Conservation (phyloP, 2,797 vertebrate species). For the Telmatherina bonti region DNA sequence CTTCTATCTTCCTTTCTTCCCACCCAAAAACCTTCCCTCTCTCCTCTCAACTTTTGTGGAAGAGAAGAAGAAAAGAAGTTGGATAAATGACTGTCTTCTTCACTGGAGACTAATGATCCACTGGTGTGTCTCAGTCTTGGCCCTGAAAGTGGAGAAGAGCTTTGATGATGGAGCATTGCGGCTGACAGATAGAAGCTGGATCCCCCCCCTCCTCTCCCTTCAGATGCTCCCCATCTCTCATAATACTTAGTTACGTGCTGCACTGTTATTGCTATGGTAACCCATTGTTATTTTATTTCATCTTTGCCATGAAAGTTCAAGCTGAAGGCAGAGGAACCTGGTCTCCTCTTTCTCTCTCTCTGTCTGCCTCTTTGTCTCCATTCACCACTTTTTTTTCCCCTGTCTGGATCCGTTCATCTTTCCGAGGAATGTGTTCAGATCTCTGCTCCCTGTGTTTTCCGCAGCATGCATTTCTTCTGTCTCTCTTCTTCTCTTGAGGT, state of each 20-base stretch:
- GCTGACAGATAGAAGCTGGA: conserved; percentile 73
- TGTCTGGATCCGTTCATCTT: conserved; percentile 18
- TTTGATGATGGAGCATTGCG: conserved; percentile 78
- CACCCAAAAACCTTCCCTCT: conserved; percentile 36
- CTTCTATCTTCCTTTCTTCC: conserved; percentile 14
- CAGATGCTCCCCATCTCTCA: conserved; percentile 65
- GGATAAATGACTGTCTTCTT: conserved; percentile 71
- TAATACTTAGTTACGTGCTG: conserved; percentile 67
- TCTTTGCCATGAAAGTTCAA: conserved; percentile 65
- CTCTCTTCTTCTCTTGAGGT: conserved; percentile 3
- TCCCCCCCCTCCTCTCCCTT: conserved; percentile 22
- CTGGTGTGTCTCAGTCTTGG: conserved; percentile 69
- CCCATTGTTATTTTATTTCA: conserved; percentile 77
- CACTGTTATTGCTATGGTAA: conserved; percentile 76
- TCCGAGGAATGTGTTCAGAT: background rate
- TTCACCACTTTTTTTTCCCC: conserved; percentile 10
- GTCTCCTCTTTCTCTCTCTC: conserved; percentile 15
- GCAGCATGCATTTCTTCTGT: background rate
- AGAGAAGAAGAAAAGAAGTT: conserved; percentile 20
- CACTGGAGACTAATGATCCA: conserved; percentile 76
- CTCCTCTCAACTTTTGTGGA: conserved; percentile 51
- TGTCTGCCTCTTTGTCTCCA: conserved; percentile 31
- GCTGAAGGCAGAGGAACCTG: conserved; percentile 42
- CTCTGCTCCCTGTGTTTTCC: background rate
- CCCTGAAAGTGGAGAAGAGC: conserved; percentile 70